phyloP scores from a whole-genome alignment of 2,888 invertebrate species.

The Scaeva pyrastri region DNA sequence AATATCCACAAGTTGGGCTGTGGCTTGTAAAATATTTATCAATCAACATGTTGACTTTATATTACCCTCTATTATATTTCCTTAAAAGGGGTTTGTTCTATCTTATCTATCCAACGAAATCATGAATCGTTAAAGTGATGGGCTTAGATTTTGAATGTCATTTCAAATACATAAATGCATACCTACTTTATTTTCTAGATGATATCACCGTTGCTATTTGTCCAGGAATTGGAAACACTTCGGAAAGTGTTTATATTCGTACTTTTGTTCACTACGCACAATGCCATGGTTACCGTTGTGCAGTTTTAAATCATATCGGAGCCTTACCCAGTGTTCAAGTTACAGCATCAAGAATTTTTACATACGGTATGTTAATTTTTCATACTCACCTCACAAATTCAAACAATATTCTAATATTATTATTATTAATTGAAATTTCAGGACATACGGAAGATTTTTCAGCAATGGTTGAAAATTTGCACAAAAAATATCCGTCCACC shows the following conservation, averaged over 20 bases:
- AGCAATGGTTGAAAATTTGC: constrained; percentile 91
- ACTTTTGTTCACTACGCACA: constrained; percentile 97
- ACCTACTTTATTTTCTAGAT: constrained; percentile 85
- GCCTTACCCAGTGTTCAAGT: constrained; percentile 93
- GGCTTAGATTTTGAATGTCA: not conserved
- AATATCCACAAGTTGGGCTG: not conserved
- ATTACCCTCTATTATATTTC: not conserved
- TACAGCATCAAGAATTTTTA: constrained; percentile 94
- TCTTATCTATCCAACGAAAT: not conserved
- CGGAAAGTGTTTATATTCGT: constrained; percentile 96
- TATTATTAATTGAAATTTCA: constrained; percentile 81
- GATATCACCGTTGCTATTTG: constrained; percentile 94
- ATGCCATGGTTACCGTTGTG: constrained; percentile 95
- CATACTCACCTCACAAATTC: not conserved
- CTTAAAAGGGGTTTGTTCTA: not conserved
- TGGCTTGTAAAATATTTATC: constrained; percentile 4
- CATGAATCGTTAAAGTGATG: not conserved
- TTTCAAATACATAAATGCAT: not conserved
- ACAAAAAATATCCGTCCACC: constrained; percentile 90
- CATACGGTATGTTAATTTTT: constrained; percentile 89
- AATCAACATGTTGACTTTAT: constrained; percentile 14
- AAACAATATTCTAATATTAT: not conserved
- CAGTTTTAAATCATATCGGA: constrained; percentile 97
- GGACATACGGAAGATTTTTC: constrained; percentile 95
- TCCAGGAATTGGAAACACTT: constrained; percentile 97